Percentiles rank a stretch among this genome's conserved stretches.
Conservation (phyloP, 2,797 vertebrate species). For the Rhynchotus rufescens region DNA sequence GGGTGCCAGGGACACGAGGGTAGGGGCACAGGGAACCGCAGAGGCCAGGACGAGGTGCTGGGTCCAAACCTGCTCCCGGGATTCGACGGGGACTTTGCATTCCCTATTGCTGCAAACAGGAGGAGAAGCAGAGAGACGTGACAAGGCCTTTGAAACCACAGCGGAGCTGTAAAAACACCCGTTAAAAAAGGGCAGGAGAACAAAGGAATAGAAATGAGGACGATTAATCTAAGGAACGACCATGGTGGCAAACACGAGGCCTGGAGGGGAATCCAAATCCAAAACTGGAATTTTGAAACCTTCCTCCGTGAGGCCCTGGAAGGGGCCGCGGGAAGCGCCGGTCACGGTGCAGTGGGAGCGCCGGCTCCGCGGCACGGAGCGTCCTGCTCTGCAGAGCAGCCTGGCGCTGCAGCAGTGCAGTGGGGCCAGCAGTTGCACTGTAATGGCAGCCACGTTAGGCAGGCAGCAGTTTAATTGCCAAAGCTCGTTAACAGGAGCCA, state of each 20-base stretch:
- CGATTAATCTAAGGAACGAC: slow-evolving; percentile 11
- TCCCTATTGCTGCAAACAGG: slow-evolving; percentile 48
- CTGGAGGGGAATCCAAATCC: neutral
- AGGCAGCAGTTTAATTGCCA: neutral
- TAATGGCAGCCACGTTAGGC: neutral
- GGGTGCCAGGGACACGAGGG: neutral
- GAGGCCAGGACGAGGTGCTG: too few species aligned
- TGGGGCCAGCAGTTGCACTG: neutral
- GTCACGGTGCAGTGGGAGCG: too few species aligned
- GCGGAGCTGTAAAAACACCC: slow-evolving; percentile 54
- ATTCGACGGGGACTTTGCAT: slow-evolving; percentile 31
- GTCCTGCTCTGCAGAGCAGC: neutral
- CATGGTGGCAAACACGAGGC: neutral
- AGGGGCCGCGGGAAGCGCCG: too few species aligned
- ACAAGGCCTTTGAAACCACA: slow-evolving; percentile 67
- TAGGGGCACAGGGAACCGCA: neutral
- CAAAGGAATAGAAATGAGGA: neutral
- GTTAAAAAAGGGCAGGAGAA: slow-evolving; percentile 16
- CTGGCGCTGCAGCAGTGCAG: neutral
- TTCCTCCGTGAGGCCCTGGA: too few species aligned
- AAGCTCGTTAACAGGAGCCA: neutral
- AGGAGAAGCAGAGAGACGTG: slow-evolving; percentile 72
- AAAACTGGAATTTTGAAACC: neutral
- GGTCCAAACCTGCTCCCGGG: neutral
- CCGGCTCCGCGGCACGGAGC: too few species aligned